Evolutionary conservation across 2,797 vertebrate species (phyloP).

Genomic region (Apogon hyalosoma): DNA sequence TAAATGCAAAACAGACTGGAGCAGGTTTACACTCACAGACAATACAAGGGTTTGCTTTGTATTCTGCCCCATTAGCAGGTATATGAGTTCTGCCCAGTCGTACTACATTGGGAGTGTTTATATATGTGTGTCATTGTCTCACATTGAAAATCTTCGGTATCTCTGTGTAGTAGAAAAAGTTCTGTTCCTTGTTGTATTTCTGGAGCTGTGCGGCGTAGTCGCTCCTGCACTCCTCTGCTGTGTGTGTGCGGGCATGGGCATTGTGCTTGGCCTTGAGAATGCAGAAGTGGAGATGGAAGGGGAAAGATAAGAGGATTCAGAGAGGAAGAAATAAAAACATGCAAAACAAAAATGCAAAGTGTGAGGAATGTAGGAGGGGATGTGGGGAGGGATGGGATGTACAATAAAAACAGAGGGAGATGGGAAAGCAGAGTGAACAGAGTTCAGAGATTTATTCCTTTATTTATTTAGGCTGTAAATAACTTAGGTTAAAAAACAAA

Average conservation of each 20-base stretch:
- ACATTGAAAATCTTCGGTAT: constrained; percentile 89
- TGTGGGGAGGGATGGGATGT: background rate
- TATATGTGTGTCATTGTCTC: constrained; percentile 47
- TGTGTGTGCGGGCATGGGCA: constrained; percentile 82
- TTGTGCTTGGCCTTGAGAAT: constrained; percentile 85
- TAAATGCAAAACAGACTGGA: constrained; percentile 3
- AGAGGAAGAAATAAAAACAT: constrained; percentile 14
- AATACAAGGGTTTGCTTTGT: constrained; percentile 6
- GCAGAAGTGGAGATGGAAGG: constrained; percentile 9
- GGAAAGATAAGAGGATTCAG: constrained; percentile 4
- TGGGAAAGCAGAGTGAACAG: background rate
- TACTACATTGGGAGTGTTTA: background rate
- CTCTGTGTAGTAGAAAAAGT: constrained; percentile 85
- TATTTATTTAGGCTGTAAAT: constrained; percentile 4
- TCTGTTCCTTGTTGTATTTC: constrained; percentile 90
- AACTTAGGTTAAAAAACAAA: background rate
- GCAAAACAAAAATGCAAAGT: constrained; percentile 46
- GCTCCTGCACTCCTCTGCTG: constrained; percentile 89
- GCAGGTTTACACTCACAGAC: background rate
- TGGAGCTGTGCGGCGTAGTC: constrained; percentile 90
- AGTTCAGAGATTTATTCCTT: background rate
- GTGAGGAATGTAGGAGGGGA: constrained; percentile 21
- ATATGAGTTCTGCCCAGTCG: background rate
- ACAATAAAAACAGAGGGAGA: constrained; percentile 3
- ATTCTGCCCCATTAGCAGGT: background rate